A percentile compares a stretch with the other conserved stretches of the same genome.
Evolutionary conservation across 1,140 invertebrate species (phyloP).

Genomic region (Chelonus insularis): DNA sequence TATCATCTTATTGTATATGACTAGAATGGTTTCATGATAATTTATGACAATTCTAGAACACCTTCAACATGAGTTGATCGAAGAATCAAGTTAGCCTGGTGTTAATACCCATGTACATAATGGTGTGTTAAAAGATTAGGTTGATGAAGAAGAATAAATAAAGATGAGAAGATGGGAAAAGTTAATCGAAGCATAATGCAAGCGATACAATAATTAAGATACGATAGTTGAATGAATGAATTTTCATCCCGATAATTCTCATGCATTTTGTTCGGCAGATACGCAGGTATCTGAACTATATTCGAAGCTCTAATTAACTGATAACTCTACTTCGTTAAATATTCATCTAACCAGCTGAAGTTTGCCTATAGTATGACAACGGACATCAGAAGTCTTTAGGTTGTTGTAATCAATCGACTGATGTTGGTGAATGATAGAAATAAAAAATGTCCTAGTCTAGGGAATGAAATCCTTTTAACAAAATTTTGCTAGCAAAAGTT

Average conservation of each 20-base stretch:
- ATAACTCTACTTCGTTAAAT: conserved; percentile 15
- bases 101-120: too few relatives aligned
- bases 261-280: background rate
- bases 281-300: background rate
- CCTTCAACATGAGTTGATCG: too few relatives aligned
- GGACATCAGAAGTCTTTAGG: background rate
- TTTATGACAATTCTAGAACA: too few relatives aligned
- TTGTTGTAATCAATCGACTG: conserved; percentile 1
- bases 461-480: background rate
- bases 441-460: background rate
- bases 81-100: too few relatives aligned
- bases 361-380: background rate
- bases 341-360: conserved; percentile 9
- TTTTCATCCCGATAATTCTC: background rate
- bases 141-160: conserved; percentile 8
- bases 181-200: conserved; percentile 23
- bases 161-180: conserved; percentile 22
- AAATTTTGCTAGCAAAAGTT: background rate
- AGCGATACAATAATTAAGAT: background rate
- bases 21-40: too few relatives aligned
- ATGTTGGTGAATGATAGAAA: background rate
- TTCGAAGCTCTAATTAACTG: conserved; percentile 7
- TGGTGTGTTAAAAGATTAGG: too few relatives aligned
- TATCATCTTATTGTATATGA: too few relatives aligned
- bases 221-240: background rate